Evolutionary conservation across 1,140 invertebrate species (phyloP).

Genomic region (Holotrichia oblita): DNA sequence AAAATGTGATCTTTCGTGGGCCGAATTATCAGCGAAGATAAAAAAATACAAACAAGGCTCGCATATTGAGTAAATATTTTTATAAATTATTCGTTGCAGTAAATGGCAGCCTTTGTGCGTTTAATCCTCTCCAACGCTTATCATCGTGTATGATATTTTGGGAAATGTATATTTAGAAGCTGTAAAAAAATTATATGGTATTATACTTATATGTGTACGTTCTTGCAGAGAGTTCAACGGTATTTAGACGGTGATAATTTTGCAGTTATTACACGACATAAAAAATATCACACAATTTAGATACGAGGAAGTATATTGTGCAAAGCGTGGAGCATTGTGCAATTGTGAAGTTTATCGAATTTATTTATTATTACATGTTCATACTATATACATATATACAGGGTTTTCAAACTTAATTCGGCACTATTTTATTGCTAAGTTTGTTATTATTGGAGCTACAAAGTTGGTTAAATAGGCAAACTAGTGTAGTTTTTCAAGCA

Average conservation of each 20-base stretch:
- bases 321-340: too few species aligned
- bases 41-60: conserved; percentile 13
- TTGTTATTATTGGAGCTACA: too few species aligned
- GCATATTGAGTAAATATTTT: conserved; percentile 13
- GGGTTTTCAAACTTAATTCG: too few species aligned
- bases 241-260: neutral
- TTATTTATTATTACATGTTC: too few species aligned
- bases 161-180: conserved; percentile 1
- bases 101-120: conserved; percentile 4
- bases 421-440: too few species aligned
- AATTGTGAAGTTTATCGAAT: too few species aligned
- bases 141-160: neutral
- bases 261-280: neutral
- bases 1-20: conserved; percentile 12
- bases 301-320: too few species aligned
- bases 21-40: conserved; percentile 7
- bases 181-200: conserved; percentile 1
- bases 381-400: too few species aligned
- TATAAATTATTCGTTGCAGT: conserved; percentile 13
- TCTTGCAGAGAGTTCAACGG: neutral
- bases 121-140: neutral
- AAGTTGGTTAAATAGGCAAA: too few species aligned
- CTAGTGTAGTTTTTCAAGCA: too few species aligned
- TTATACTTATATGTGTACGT: neutral
- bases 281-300: neutral